Evolutionary conservation across 30 jellyfish, hydroid and myxozoan species (phyloP).

Genomic region (Clytia hemisphaerica): DNA sequence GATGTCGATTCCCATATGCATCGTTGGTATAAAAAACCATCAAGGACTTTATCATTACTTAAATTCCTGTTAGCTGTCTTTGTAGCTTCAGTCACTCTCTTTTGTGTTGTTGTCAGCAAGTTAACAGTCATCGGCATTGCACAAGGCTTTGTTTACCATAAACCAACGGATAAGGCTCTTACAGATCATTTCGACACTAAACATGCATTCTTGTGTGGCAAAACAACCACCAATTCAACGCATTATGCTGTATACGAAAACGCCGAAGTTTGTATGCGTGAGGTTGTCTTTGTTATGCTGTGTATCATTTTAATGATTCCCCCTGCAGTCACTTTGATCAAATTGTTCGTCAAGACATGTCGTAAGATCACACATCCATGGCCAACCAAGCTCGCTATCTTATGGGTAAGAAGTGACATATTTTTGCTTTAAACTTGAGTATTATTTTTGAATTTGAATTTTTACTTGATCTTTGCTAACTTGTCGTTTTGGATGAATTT

Average conservation of each 20-base stretch:
- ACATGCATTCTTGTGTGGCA: constrained; percentile 10
- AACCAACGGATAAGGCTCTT: neutral
- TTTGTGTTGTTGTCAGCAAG: constrained; percentile 71
- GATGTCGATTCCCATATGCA: constrained; percentile 23
- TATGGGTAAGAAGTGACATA: constrained; percentile 50
- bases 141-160: constrained; percentile 45
- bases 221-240: neutral
- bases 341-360: constrained; percentile 47
- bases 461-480: neutral
- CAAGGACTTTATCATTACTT: constrained; percentile 41
- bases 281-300: constrained; percentile 60
- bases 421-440: neutral
- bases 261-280: constrained; percentile 31
- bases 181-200: neutral
- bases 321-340: constrained; percentile 37
- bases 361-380: constrained; percentile 76
- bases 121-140: constrained; percentile 67
- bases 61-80: constrained; percentile 47
- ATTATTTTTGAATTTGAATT: neutral
- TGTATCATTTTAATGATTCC: constrained; percentile 53
- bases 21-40: constrained; percentile 50
- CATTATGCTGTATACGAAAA: neutral
- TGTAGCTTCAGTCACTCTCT: constrained; percentile 42
- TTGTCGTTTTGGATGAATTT: neutral
- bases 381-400: constrained; percentile 74